Evolutionary conservation across 1,140 invertebrate genomes (phyloP).

Genomic region (Helicoverpa zea): DNA sequence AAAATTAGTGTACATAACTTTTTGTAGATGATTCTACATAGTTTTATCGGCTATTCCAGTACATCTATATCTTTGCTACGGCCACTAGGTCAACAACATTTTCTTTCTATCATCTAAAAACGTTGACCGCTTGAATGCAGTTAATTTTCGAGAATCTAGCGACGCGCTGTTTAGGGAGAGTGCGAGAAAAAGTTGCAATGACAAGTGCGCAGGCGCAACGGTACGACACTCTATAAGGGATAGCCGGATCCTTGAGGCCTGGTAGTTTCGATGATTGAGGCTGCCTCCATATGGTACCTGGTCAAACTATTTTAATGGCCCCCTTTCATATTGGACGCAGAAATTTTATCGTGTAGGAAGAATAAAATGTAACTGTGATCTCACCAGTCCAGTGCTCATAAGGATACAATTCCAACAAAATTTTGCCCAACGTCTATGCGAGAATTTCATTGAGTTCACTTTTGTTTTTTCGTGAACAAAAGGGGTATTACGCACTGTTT

Average conservation of each 20-base stretch:
- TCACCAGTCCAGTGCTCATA: too few relatives aligned
- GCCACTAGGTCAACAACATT: conserved; percentile 39
- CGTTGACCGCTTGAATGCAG: conserved; percentile 48
- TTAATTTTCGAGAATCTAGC: conserved; percentile 59
- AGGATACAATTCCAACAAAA: too few relatives aligned
- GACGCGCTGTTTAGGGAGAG: conserved; percentile 54
- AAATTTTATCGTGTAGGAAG: too few relatives aligned
- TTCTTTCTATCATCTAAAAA: conserved; percentile 44
- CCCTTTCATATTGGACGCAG: too few relatives aligned
- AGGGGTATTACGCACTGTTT: not conserved
- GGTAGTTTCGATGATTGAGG: conserved; percentile 28
- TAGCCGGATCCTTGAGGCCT: conserved; percentile 39
- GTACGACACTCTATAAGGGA: conserved; percentile 43
- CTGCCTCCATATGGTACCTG: not conserved
- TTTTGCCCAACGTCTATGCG: too few relatives aligned
- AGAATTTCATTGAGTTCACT: too few relatives aligned
- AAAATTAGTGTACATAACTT: not conserved
- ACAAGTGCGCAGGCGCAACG: conserved; percentile 34
- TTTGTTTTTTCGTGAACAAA: too few relatives aligned
- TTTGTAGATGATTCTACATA: not conserved
- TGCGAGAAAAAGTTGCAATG: conserved; percentile 52
- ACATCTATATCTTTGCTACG: not conserved
- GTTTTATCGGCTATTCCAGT: not conserved
- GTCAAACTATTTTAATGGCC: conserved; percentile 12
- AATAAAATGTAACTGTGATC: too few relatives aligned